Evolutionary conservation across 2,797 vertebrate genomes (phyloP), one percentile per base, ranked within the genome.

Genomic region (Rhabdophis nuchalis): DNA sequence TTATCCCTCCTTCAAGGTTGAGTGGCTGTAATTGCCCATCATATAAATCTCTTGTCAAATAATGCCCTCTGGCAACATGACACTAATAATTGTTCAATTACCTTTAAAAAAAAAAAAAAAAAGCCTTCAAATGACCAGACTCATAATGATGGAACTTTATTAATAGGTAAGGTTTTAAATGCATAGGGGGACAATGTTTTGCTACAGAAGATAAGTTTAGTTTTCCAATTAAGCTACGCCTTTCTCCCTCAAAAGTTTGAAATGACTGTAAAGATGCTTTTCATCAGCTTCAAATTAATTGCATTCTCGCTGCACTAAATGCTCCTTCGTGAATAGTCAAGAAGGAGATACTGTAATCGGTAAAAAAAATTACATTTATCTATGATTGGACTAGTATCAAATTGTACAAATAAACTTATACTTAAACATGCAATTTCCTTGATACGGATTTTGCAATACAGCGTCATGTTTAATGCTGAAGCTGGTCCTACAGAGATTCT

Each of bases 1-100:
- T 97, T 97, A 97, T 97, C 97, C 97, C 96, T 97, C 97, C 97
- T 98, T 98, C 98, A 98, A 98, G 98, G 96, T 96, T 98, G 97
- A 98, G 94, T 97, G 95, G 92, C 58, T 97, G 91, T 98, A 98
- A 98, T 97, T 98, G 96, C 95, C 95, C 96, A 96, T 97, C 96
- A 96, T 96, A 97, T 98, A 98, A 98, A 96, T 97, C 96, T 97
- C 97, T 96, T 98, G 97, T 97, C 94, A 98, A 97, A 98, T 98
- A 97, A 96, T 96, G 95, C 96, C 97, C 96, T 97, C 96, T 97
- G 97, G 97, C 96, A 96, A 77, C 95, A 93, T 97, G 96, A 96
- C 96, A 96, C 95, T 97, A 97, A 97, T 98, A 98, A 98, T 97
- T 98, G 97, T 97, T 97, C 96, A 97, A 96, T 98, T 98, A 98